Conservation (phyloP, 2,888 invertebrate species). For the Megaustenia siamemsis region DNA sequence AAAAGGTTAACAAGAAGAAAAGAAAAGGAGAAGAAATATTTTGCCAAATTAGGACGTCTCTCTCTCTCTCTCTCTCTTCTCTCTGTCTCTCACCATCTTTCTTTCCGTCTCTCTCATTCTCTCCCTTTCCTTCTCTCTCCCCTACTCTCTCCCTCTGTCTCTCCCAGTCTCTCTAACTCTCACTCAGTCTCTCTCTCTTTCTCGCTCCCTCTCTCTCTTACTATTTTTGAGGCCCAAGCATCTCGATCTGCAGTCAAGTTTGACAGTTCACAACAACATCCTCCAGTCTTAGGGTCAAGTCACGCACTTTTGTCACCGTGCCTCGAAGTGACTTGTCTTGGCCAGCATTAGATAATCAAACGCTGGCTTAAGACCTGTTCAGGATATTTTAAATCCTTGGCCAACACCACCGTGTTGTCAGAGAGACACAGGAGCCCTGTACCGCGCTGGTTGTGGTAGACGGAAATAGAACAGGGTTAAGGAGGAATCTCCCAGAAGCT, state of each 20-base stretch:
- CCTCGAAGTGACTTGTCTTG: not conserved
- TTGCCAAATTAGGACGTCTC: too few species aligned
- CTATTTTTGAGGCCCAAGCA: too few species aligned
- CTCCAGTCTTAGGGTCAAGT: not conserved
- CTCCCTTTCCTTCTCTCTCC: too few species aligned
- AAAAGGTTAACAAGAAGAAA: too few species aligned
- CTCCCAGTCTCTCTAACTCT: too few species aligned
- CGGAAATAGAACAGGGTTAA: not conserved
- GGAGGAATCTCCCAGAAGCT: not conserved
- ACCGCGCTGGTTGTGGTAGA: not conserved
- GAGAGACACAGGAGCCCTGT: not conserved
- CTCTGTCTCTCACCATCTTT: not conserved
- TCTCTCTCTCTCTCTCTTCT: not conserved
- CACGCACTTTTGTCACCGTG: not conserved
- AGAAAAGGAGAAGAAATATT: too few species aligned
- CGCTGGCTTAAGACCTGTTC: not conserved
- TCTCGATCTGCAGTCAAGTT: too few species aligned
- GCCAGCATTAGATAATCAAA: not conserved
- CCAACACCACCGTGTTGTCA: not conserved
- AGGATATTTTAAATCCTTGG: not conserved
- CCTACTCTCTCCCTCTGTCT: too few species aligned
- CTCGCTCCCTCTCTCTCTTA: too few species aligned
- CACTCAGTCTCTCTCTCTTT: too few species aligned
- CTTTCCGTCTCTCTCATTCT: too few species aligned
- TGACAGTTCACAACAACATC: too few species aligned